Percentiles rank a stretch among this genome's conserved stretches.
Conservation (phyloP, 2,888 invertebrate species). For the Athalia cordata region DNA sequence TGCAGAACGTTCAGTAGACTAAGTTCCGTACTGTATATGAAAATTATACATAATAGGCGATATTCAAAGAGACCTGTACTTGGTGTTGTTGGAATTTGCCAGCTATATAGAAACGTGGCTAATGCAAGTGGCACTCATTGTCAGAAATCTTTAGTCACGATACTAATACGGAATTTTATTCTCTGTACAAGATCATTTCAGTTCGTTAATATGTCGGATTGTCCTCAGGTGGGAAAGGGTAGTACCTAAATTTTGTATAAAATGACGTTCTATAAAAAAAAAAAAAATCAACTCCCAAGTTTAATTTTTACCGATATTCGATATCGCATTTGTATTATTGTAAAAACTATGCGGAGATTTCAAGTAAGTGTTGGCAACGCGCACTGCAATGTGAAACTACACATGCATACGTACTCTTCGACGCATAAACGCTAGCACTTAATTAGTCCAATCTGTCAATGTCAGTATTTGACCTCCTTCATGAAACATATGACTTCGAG, state of each 20-base stretch:
- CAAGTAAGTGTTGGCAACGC: slow-evolving; percentile 1
- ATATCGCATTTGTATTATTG: not conserved
- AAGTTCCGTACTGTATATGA: no score
- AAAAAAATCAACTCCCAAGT: not conserved
- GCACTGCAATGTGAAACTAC: not conserved
- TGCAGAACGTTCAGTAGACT: no score
- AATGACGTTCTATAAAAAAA: no score
- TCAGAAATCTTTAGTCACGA: not conserved
- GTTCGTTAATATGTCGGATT: not conserved
- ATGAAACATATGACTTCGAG: slow-evolving; percentile 11
- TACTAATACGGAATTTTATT: not conserved
- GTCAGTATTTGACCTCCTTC: slow-evolving; percentile 28
- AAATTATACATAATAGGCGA: no score
- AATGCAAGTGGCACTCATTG: not conserved
- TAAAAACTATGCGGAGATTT: not conserved
- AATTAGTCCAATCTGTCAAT: slow-evolving; percentile 9
- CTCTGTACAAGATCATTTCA: not conserved
- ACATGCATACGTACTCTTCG: no score
- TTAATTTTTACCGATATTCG: not conserved
- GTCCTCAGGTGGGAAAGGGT: not conserved
- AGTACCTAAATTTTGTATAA: no score
- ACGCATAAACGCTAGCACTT: slow-evolving; percentile 5
- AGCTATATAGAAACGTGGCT: no score
- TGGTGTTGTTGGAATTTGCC: no score
- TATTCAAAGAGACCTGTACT: no score